phyloP scores from a whole-genome alignment of 2,797 vertebrate species.

The Syndactyla subalaris region DNA sequence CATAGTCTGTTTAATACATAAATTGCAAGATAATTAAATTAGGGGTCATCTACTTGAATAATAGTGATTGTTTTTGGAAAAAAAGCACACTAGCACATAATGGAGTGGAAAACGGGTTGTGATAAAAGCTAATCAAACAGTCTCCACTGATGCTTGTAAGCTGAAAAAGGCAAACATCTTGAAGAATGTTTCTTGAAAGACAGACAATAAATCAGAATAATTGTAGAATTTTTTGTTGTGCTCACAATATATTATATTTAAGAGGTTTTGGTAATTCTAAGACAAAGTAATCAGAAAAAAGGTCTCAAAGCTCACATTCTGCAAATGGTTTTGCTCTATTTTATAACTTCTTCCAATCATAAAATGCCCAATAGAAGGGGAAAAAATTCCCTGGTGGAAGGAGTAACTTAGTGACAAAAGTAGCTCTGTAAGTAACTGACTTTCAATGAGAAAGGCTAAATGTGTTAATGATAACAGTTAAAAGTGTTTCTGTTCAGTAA shows the following conservation, averaged over 20 bases:
- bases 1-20: slow-evolving; percentile 18
- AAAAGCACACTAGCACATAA: not conserved
- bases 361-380: not conserved
- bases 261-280: not conserved
- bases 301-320: not conserved
- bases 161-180: not conserved
- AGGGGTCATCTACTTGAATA: not conserved
- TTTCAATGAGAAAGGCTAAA: not conserved
- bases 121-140: slow-evolving; percentile 14
- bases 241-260: not conserved
- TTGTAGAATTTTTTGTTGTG: not conserved
- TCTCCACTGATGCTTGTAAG: not conserved
- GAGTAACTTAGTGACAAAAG: not conserved
- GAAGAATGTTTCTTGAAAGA: slow-evolving; percentile 2
- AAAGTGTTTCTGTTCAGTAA: not conserved
- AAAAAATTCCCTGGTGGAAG: not conserved
- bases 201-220: not conserved
- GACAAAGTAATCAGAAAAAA: not conserved
- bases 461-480: not conserved
- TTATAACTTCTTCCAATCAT: not conserved
- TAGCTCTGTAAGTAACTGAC: not conserved
- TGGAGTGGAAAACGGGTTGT: not conserved
- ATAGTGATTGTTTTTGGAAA: not conserved
- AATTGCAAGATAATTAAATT: slow-evolving; percentile 50
- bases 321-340: not conserved